A percentile compares a stretch with the other conserved stretches of the same genome.
Conservation (phyloP, 2,113 vertebrate genomes). For the Sphaerodactylus townsendi region DNA sequence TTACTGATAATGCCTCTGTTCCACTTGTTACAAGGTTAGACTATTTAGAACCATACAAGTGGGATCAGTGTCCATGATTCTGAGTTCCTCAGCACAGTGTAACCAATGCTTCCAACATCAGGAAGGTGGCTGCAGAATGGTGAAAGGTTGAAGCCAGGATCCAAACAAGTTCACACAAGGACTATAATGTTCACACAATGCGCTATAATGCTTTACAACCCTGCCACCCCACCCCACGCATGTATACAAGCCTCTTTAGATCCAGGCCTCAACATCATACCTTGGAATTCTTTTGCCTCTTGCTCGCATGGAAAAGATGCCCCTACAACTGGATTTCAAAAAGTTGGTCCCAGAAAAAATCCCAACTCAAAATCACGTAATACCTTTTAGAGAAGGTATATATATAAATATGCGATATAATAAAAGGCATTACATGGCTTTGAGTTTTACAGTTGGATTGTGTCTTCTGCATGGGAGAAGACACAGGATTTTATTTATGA, state of each 20-base stretch:
- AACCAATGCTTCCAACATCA: not conserved
- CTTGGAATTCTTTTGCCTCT: not conserved
- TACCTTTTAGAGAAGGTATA: no score
- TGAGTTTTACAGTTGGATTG: not conserved
- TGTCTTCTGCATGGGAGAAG: not conserved
- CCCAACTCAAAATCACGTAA: no score
- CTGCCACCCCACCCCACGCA: not conserved
- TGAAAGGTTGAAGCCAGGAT: not conserved
- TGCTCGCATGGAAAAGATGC: not conserved
- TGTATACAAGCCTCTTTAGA: not conserved
- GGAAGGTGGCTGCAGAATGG: not conserved
- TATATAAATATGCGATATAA: no score
- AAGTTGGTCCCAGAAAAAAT: no score
- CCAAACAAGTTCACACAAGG: not conserved
- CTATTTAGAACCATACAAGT: slow-evolving; percentile 1
- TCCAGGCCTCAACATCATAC: not conserved
- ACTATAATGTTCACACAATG: no score
- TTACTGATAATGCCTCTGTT: slow-evolving; percentile 33
- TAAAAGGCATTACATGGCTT: no score
- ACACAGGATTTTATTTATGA: not conserved
- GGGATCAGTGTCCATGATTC: not conserved
- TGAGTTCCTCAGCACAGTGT: not conserved
- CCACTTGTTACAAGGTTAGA: slow-evolving; percentile 3
- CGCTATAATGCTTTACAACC: not conserved
- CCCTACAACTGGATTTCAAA: not conserved